phyloP scores from a whole-genome alignment of 2,797 vertebrate species.

The Lithobates sylvaticus region DNA sequence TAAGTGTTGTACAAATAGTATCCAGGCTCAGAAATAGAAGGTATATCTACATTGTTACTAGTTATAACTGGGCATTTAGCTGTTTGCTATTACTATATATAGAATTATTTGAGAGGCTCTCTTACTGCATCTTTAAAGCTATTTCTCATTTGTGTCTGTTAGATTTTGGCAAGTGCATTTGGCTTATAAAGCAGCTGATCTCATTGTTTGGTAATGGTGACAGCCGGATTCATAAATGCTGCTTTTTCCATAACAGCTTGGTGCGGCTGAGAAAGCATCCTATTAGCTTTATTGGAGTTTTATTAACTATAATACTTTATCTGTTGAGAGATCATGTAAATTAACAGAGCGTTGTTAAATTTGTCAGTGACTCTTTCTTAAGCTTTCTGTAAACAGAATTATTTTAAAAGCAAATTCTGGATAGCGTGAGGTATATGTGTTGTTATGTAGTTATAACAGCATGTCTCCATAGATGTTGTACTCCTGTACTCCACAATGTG shows the following conservation, averaged over 20 bases:
- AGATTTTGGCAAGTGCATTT: conserved; percentile 37
- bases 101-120: conserved; percentile 4
- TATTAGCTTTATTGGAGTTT: neutral
- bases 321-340: neutral
- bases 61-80: neutral
- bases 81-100: conserved; percentile 4
- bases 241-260: conserved; percentile 49
- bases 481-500: too few species aligned
- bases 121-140: conserved; percentile 1
- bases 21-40: too few species aligned
- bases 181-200: conserved; percentile 25
- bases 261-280: neutral
- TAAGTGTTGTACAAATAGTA: too few species aligned
- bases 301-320: neutral
- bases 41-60: too few species aligned
- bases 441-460: neutral
- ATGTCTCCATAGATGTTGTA: neutral
- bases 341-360: neutral
- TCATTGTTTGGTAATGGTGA: conserved; percentile 49
- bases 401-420: neutral
- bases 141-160: conserved; percentile 7
- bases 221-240: conserved; percentile 25
- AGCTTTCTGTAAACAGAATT: neutral
- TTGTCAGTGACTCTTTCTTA: neutral
- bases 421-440: neutral